These are phyloP conservation scores for Caenorhabditis remanei DNA, from an alignment of 1,140 invertebrate species.

Conservation along the genomic window DNA sequence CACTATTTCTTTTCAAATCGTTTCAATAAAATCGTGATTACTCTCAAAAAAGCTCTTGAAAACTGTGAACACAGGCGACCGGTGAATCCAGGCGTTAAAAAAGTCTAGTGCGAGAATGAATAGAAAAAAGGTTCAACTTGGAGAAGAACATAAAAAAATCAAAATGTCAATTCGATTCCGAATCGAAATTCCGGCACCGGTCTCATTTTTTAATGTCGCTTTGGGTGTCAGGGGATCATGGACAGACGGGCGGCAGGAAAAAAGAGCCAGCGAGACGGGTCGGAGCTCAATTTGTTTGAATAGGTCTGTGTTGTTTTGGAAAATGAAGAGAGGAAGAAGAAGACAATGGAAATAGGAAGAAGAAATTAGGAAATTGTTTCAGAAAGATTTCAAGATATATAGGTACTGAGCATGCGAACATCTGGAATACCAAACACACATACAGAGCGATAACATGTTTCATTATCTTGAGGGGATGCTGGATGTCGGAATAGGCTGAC, in stretches of 20 bases:
- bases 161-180: constrained; percentile 16
- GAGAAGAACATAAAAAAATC: neutral
- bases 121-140: neutral
- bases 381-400: neutral
- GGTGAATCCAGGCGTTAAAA: neutral
- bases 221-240: constrained; percentile 34
- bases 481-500: no score
- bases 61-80: constrained; percentile 36
- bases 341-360: neutral
- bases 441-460: no score
- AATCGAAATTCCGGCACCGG: constrained; percentile 38
- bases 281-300: constrained; percentile 46
- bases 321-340: neutral
- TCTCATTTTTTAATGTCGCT: constrained; percentile 10
- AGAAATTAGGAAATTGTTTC: neutral
- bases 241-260: constrained; percentile 23
- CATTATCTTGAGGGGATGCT: no score
- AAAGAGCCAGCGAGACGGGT: constrained; percentile 16
- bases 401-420: no score
- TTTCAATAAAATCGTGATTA: constrained; percentile 55
- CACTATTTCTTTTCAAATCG: constrained; percentile 40
- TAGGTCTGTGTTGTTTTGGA: constrained; percentile 40
- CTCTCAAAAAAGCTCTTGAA: constrained; percentile 54
- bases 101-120: neutral
- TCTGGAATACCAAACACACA: no score